phyloP scores from a whole-genome alignment of 35 echinoderm and acorn worm species.

The Heliocidaris tuberculata region DNA sequence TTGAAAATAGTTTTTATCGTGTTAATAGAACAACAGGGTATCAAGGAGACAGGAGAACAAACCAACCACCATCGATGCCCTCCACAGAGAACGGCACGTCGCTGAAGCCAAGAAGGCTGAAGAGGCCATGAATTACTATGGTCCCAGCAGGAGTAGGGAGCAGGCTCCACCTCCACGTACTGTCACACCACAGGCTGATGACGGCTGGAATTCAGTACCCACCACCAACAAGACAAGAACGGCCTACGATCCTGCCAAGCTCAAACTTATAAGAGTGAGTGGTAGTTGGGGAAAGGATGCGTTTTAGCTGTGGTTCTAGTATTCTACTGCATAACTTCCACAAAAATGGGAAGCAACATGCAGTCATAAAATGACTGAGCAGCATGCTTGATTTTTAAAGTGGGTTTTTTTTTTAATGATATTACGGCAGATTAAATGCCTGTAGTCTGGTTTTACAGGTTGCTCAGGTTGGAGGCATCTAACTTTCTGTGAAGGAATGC shows the following conservation, averaged over 20 bases:
- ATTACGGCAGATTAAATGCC: no score
- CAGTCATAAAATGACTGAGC: no score
- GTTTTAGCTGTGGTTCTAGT: no score
- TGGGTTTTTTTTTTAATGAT: no score
- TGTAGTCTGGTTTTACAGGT: no score
- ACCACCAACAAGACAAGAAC: conserved; percentile 56
- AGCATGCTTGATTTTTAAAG: no score
- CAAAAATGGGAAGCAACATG: no score
- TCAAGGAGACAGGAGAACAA: conserved; percentile 73
- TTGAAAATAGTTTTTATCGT: no score
- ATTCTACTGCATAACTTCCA: no score
- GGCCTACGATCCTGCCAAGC: conserved; percentile 76
- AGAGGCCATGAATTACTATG: conserved; percentile 44
- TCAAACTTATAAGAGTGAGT: conserved; percentile 86
- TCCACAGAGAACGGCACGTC: conserved; percentile 62
- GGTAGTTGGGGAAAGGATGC: background rate
- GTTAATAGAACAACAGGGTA: conserved; percentile 74
- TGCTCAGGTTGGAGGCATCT: no score
- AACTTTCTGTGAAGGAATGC: no score
- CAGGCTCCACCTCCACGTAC: conserved; percentile 31
- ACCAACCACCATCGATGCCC: conserved; percentile 82
- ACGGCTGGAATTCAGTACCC: conserved; percentile 80
- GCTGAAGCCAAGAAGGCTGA: conserved; percentile 57
- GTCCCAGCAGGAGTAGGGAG: conserved; percentile 24
- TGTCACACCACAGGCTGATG: conserved; percentile 46